phyloP scores from a whole-genome alignment of 2,888 invertebrate species.

The Sturmia bella region DNA sequence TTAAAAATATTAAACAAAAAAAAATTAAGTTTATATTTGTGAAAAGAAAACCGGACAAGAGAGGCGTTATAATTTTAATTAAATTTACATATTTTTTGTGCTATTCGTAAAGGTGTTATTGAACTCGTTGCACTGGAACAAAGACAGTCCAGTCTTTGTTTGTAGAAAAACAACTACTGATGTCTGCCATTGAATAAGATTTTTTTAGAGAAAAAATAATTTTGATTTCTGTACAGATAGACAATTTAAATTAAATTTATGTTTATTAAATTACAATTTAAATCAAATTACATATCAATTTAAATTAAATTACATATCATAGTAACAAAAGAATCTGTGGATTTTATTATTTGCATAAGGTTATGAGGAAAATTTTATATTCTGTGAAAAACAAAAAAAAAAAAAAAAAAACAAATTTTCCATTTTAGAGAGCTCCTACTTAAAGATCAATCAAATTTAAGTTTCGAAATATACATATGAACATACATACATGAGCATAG shows the following conservation, averaged over 20 bases:
- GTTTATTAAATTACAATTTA: too few species aligned
- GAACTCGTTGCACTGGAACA: constrained; percentile 54
- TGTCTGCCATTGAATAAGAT: background rate
- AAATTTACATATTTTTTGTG: background rate
- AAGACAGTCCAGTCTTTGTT: constrained; percentile 35
- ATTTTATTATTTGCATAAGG: background rate
- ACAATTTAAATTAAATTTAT: too few species aligned
- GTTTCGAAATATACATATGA: background rate
- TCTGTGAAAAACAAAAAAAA: background rate
- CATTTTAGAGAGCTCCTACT: background rate
- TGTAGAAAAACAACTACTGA: background rate
- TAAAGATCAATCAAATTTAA: constrained; percentile 3
- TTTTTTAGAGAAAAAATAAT: background rate
- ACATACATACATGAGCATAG: background rate
- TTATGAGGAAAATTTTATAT: too few species aligned
- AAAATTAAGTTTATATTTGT: background rate
- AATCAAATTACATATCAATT: background rate
- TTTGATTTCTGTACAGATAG: too few species aligned
- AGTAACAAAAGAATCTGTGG: background rate
- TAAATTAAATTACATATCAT: background rate
- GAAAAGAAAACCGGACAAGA: constrained; percentile 46
- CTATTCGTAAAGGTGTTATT: constrained; percentile 52
- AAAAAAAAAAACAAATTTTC: constrained; percentile 10
- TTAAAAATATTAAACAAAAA: constrained; percentile 8
- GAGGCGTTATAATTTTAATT: background rate